phyloP scores from a whole-genome alignment of 2,113 vertebrate genomes.

The Platanista minor region DNA sequence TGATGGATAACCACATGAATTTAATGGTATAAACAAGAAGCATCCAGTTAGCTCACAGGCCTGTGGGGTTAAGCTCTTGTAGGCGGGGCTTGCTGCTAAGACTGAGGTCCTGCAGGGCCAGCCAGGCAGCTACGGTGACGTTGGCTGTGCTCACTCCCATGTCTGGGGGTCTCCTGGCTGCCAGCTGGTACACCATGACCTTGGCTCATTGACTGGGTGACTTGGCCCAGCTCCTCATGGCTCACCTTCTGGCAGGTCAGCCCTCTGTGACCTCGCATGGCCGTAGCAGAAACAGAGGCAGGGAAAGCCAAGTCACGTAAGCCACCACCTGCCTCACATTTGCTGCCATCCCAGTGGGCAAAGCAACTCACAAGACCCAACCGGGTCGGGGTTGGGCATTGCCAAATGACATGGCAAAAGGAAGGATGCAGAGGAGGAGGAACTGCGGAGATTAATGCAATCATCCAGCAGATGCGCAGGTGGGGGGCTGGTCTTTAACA shows the following conservation, averaged over 20 bases:
- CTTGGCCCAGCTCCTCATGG: accelerated
- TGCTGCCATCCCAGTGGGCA: not conserved
- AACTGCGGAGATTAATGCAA: accelerated
- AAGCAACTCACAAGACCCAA: too few species aligned
- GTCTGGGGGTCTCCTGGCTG: not conserved
- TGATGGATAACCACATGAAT: too few species aligned
- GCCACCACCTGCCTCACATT: not conserved
- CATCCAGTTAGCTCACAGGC: not conserved
- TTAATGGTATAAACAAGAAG: not conserved
- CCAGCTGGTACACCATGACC: not conserved
- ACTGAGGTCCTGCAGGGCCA: not conserved
- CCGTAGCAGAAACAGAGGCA: not conserved
- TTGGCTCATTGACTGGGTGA: accelerated
- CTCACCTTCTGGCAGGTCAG: not conserved
- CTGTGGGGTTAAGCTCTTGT: not conserved
- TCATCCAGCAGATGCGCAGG: not conserved
- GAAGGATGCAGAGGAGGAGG: accelerated
- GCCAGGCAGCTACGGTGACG: not conserved
- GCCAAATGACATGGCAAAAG: not conserved
- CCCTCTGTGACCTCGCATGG: not conserved
- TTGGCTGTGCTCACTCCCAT: accelerated
- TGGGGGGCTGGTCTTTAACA: not conserved
- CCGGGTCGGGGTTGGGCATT: accelerated
- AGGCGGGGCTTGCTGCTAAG: not conserved
- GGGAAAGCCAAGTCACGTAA: not conserved